Evolutionary conservation across 2,113 vertebrate genomes (phyloP), one percentile per base, ranked within the genome.

Genomic region (Eretmochelys imbricata): DNA sequence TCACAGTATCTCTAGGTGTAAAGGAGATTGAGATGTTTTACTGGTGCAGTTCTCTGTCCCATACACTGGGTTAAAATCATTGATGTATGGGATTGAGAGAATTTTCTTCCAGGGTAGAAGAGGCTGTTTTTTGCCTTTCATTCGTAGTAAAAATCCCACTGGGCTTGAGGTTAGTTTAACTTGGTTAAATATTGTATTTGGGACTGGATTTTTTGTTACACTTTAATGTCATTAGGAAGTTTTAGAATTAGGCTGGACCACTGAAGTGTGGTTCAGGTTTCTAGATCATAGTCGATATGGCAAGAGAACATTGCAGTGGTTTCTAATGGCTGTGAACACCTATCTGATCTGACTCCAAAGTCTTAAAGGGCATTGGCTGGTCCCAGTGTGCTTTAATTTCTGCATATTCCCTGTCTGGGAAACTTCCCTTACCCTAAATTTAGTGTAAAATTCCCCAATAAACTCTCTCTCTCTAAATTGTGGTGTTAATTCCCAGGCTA

Each of bases 341-440:
- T 42, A 22, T 14, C 42, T 13, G 75, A 78, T 8, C 75, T 48
- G 42, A 13, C 51, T 1, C 5, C 2, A 4, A 50, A 86, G 25
- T 13, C 12, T 42, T 20, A 53, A 31, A 50, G 29, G 31, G 54
- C 35, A n/a, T n/a, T 69, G 29, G 75, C 12, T 8, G 49, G 4
- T 10, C 4, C 25, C 42, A 25, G 25, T 31, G 49, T 54, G 29
- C 38, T 35, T 31, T 17, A 19, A 27, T 50, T 31, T 1, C 55
- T 62, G 13, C 4, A 7, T 2, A 5, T 16, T n/a, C 20, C 20
- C 80, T 29, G 48, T 6, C n/a, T 0, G 2, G 24, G 14, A 38
- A 57, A 78, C 20, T 80, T 24, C 35, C 78, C 31, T 48, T 9
- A 0, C 0, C 19, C 89, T 91, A 2, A 6, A 20, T 69, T 91